phyloP scores from a whole-genome alignment of 2,888 invertebrate species.

The Diarsia dahlii region DNA sequence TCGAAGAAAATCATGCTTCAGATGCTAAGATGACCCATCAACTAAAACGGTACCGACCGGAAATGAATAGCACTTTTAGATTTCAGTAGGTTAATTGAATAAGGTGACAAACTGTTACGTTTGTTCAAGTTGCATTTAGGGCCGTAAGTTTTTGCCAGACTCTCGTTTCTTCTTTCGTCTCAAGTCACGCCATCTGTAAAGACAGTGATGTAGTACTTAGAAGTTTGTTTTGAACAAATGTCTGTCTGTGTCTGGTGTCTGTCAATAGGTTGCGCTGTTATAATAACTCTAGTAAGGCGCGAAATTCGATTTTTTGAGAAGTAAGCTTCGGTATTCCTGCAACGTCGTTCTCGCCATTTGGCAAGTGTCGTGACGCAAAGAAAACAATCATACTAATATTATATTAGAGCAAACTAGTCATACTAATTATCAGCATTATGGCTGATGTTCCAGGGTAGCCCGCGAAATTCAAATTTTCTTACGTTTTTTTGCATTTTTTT shows the following conservation, averaged over 20 bases:
- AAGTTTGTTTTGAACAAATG: no score
- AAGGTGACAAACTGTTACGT: neutral
- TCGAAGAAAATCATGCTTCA: neutral
- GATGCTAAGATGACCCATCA: neutral
- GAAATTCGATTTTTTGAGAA: neutral
- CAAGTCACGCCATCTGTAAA: conserved; percentile 27
- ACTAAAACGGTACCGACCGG: neutral
- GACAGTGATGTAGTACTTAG: neutral
- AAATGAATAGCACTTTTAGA: neutral
- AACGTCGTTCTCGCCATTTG: no score
- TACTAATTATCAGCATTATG: no score
- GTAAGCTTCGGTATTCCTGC: neutral
- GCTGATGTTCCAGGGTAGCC: no score
- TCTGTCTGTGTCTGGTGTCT: no score
- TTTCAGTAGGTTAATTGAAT: neutral
- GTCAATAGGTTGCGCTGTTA: conserved; percentile 18
- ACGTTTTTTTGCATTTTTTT: no score
- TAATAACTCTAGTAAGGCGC: neutral
- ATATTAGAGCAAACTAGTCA: no score
- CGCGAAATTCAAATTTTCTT: no score
- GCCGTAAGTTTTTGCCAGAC: neutral
- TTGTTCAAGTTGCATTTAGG: neutral
- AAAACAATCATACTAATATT: no score
- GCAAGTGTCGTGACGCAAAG: no score
- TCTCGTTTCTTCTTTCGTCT: neutral